These are phyloP conservation scores for Xenops minutus DNA, from an alignment of 2,797 vertebrate genomes.

Conservation along the genomic window DNA sequence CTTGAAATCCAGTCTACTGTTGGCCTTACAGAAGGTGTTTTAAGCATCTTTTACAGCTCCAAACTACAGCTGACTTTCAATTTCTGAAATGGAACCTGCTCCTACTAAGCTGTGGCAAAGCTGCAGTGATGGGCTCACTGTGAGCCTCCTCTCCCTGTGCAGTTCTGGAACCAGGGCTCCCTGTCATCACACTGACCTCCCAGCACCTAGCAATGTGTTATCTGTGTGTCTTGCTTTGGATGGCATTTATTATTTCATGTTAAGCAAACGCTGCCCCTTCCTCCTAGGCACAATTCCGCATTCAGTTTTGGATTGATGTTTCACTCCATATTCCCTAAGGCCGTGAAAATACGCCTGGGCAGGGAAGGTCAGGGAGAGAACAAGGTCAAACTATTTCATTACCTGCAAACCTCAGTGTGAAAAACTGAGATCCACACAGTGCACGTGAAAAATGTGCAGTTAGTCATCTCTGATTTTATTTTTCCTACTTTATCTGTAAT, in stretches of 20 bases:
- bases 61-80: not conserved
- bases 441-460: fast-evolving
- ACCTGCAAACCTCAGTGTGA: not conserved
- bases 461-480: not conserved
- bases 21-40: not conserved
- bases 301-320: not conserved
- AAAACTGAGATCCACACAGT: not conserved
- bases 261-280: not conserved
- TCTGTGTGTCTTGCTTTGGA: not conserved
- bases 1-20: not conserved
- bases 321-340: not conserved
- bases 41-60: not conserved
- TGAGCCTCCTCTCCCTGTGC: not conserved
- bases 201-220: fast-evolving
- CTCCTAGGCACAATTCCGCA: not conserved
- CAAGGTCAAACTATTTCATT: not conserved
- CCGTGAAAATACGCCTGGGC: not conserved
- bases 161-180: not conserved
- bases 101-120: not conserved
- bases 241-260: not conserved
- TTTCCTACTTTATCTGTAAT: not conserved
- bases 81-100: not conserved
- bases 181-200: not conserved
- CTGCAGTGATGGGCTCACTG: not conserved
- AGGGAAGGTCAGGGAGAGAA: not conserved